These are phyloP conservation scores for Conger conger DNA, from an alignment of 2,113 vertebrate species.

Conservation along the genomic window DNA sequence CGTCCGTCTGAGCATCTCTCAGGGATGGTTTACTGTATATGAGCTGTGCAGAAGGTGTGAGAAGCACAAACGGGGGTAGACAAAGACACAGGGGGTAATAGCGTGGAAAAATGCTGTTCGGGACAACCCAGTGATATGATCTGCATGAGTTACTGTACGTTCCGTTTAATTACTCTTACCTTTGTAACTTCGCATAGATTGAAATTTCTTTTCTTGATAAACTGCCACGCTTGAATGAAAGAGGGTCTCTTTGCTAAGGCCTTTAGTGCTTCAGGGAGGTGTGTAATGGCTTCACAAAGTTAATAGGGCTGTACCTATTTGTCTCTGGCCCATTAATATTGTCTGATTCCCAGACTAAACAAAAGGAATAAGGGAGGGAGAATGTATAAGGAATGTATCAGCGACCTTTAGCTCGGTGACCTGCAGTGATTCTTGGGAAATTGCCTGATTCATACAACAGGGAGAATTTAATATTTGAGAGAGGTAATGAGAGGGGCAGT, in stretches of 20 bases:
- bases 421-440: background rate
- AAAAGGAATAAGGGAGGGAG: background rate
- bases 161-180: background rate
- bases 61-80: no score
- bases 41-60: background rate
- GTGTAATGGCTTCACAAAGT: background rate
- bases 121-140: constrained; percentile 45
- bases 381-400: background rate
- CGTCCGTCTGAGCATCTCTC: background rate
- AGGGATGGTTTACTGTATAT: background rate
- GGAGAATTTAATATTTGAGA: background rate
- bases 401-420: background rate
- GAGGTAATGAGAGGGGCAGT: background rate
- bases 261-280: background rate
- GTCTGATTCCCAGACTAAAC: background rate
- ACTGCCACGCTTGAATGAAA: background rate
- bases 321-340: background rate
- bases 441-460: background rate
- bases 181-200: no score
- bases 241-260: background rate
- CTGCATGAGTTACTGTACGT: constrained; percentile 1
- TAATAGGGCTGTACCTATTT: background rate
- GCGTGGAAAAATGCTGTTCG: background rate
- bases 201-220: background rate
- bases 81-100: background rate